Evolutionary conservation across 2,113 vertebrate genomes (phyloP).

Genomic region (Pionites leucogaster): DNA sequence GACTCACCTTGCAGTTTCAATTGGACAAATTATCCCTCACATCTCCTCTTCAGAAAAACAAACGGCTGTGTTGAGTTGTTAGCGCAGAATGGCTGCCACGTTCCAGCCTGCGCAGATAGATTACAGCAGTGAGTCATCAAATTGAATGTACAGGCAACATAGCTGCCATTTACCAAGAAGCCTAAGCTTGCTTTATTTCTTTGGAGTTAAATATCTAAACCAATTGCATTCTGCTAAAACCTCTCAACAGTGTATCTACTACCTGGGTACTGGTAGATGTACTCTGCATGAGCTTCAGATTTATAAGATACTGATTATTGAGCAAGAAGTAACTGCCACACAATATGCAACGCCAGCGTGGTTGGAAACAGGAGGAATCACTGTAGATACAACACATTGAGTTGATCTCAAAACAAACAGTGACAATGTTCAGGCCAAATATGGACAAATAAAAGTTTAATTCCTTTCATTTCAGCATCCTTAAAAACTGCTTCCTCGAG

Average conservation of each 20-base stretch:
- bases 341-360: background rate
- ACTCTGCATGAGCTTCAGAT: background rate
- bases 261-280: background rate
- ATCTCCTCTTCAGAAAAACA: constrained; percentile 6
- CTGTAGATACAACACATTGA: background rate
- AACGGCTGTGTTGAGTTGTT: background rate
- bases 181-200: background rate
- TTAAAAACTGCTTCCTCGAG: background rate
- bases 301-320: background rate
- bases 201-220: background rate
- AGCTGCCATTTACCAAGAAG: background rate
- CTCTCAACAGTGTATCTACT: background rate
- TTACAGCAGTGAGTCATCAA: background rate
- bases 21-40: background rate
- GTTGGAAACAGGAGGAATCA: background rate
- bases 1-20: constrained; percentile 25
- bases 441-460: background rate
- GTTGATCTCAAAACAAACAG: background rate
- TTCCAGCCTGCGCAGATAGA: background rate
- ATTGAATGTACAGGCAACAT: background rate
- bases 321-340: background rate
- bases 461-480: background rate
- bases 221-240: background rate
- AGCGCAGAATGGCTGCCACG: background rate
- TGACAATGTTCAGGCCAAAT: background rate